These are phyloP conservation scores for Wasmannia auropunctata DNA, from an alignment of 1,140 invertebrate genomes.

Conservation along the genomic window DNA sequence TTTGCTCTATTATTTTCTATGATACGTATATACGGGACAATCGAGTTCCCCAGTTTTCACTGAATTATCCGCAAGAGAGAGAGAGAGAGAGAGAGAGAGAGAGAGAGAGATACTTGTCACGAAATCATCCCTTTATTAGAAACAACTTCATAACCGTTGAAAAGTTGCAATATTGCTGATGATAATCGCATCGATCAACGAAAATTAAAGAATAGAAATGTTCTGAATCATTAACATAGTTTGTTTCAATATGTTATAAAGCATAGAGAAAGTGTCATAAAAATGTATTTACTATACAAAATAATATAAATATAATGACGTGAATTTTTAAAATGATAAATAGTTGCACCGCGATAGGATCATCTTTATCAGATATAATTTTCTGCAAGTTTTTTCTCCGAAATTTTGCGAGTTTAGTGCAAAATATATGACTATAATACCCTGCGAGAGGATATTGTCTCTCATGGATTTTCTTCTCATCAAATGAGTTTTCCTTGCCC, in stretches of 20 bases:
- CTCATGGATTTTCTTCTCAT: slow-evolving; percentile 61
- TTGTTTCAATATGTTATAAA: neutral
- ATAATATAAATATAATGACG: neutral
- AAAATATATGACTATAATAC: slow-evolving; percentile 31
- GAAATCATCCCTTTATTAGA: slow-evolving; percentile 66
- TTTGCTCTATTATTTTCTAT: slow-evolving; percentile 64
- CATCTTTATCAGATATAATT: neutral
- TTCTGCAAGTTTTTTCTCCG: neutral
- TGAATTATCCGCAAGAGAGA: slow-evolving; percentile 66
- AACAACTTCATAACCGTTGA: slow-evolving; percentile 44
- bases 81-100: too few relatives aligned
- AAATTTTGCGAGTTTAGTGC: neutral
- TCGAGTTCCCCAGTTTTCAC: slow-evolving; percentile 64
- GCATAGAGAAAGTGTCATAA: neutral
- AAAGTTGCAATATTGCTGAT: slow-evolving; percentile 45
- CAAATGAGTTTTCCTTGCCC: slow-evolving; percentile 60
- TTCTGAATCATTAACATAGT: slow-evolving; percentile 1
- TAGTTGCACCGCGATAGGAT: neutral
- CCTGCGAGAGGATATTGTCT: slow-evolving; percentile 35
- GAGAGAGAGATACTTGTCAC: slow-evolving; percentile 41
- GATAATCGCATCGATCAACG: slow-evolving; percentile 51
- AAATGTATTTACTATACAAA: slow-evolving; percentile 1
- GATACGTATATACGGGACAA: slow-evolving; percentile 66
- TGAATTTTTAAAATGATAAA: neutral
- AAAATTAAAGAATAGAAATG: slow-evolving; percentile 16